A percentile compares a stretch with the other conserved stretches of the same genome.
Conservation (phyloP, 2,797 vertebrate genomes). For the Salmo trutta region DNA sequence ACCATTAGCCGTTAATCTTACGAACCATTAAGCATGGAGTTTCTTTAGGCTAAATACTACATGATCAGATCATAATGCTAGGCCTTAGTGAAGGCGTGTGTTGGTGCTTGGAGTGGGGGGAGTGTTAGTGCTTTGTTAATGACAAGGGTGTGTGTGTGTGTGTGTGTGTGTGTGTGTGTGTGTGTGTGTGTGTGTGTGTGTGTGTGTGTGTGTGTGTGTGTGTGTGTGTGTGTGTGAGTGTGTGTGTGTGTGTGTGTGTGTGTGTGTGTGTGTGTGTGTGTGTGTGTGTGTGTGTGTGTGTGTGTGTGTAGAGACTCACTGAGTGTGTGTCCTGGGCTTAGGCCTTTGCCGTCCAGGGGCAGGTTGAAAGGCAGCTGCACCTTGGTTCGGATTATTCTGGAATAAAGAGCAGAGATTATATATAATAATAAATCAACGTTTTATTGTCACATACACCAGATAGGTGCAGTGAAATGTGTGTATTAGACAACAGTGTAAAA, state of each 20-base stretch:
- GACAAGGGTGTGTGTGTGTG: not conserved
- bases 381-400: conserved; percentile 91
- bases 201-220: conserved; percentile 3
- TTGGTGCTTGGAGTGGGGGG: conserved; percentile 7
- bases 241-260: not conserved
- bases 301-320: conserved; percentile 73
- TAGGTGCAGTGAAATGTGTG: too few relatives aligned
- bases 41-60: conserved; percentile 51
- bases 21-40: conserved; percentile 22
- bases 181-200: conserved; percentile 11
- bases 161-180: conserved; percentile 4
- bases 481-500: not conserved
- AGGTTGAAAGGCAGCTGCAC: conserved; percentile 92
- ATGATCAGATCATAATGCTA: conserved; percentile 9
- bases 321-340: conserved; percentile 87
- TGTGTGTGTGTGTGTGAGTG: not conserved
- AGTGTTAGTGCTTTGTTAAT: not conserved
- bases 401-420: conserved; percentile 11
- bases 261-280: not conserved
- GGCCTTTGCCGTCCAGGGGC: conserved; percentile 85
- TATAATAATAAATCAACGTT: too few relatives aligned
- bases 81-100: not conserved
- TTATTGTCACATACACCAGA: too few relatives aligned
- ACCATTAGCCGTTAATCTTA: conserved; percentile 39
- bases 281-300: not conserved